Evolutionary conservation across 2,797 vertebrate species (phyloP).

Genomic region (Helicolenus hilgendorfi): DNA sequence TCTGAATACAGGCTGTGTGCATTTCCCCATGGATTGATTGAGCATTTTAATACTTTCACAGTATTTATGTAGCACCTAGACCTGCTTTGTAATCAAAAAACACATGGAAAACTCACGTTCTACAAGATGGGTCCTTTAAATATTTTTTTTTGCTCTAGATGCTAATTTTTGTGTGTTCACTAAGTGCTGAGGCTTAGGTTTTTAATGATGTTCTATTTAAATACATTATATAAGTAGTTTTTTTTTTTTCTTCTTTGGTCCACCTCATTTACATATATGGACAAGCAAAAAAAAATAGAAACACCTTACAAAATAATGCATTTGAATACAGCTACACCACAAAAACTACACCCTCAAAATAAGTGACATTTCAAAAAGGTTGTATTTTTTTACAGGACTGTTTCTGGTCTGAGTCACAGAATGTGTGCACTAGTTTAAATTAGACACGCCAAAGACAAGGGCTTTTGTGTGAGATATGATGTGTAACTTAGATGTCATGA

Average conservation of each 20-base stretch:
- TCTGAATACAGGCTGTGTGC: too few relatives aligned
- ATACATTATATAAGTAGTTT: not conserved
- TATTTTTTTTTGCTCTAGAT: not conserved
- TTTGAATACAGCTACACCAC: too few relatives aligned
- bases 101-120: too few relatives aligned
- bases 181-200: not conserved
- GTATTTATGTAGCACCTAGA: too few relatives aligned
- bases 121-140: not conserved
- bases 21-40: too few relatives aligned
- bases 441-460: not conserved
- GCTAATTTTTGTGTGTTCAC: not conserved
- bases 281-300: not conserved
- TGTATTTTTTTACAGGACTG: not conserved
- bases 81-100: too few relatives aligned
- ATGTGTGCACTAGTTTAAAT: not conserved
- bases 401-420: not conserved
- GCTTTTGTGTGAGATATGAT: not conserved
- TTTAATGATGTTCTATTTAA: not conserved
- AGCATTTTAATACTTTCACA: too few relatives aligned
- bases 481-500: not conserved
- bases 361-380: not conserved
- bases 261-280: not conserved
- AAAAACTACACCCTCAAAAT: not conserved
- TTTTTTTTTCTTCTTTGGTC: not conserved
- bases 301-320: too few relatives aligned